Conservation (phyloP, 2,797 vertebrate genomes). For the Anguilla pacifica region DNA sequence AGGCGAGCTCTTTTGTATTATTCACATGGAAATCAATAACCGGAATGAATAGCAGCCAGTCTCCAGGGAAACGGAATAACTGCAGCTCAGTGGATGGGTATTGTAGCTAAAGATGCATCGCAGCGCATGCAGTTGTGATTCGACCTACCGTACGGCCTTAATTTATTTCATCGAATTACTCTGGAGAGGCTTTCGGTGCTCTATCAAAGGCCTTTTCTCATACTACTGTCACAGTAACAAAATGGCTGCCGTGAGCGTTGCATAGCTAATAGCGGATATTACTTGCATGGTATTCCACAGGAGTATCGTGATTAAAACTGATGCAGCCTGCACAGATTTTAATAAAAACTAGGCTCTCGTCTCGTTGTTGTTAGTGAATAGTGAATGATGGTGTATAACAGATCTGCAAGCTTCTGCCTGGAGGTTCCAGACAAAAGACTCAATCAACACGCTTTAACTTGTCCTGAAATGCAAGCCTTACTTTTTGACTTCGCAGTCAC, state of each 20-base stretch:
- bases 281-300: too few relatives aligned
- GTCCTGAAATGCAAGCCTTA: neutral
- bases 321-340: neutral
- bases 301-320: neutral
- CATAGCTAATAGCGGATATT: neutral
- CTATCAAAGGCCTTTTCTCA: neutral
- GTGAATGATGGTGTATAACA: neutral
- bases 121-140: neutral
- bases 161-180: neutral
- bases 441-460: too few relatives aligned
- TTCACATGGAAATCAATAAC: slow-evolving; percentile 12
- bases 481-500: too few relatives aligned
- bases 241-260: neutral
- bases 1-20: neutral
- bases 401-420: neutral
- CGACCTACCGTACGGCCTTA: neutral
- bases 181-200: neutral
- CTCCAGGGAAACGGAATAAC: neutral
- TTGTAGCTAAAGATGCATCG: neutral
- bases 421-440: neutral
- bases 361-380: neutral
- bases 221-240: neutral
- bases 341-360: neutral
- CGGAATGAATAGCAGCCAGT: neutral
- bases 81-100: neutral